Evolutionary conservation across 1,140 invertebrate genomes (phyloP).

Genomic region (Augochlora pura): DNA sequence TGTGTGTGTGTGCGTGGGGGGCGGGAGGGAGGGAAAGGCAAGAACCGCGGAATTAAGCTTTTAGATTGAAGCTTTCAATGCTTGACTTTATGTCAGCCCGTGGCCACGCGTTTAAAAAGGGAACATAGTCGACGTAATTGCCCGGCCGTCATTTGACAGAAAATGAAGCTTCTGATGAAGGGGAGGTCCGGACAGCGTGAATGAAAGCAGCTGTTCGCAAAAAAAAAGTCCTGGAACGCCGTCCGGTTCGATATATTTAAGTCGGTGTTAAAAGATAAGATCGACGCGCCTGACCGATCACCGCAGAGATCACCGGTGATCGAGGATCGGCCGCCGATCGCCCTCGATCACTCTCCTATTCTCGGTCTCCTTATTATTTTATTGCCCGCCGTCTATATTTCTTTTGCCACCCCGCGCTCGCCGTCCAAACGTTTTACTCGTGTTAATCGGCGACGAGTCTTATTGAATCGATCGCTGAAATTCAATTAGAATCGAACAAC

Average conservation of each 20-base stretch:
- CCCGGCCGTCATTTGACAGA: neutral
- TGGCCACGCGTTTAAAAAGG: neutral
- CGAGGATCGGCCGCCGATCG: conserved; percentile 25
- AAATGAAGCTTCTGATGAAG: conserved; percentile 18
- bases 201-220: conserved; percentile 6
- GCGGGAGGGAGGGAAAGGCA: neutral
- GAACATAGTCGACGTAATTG: conserved; percentile 16
- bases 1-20: no score
- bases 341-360: neutral
- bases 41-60: neutral
- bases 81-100: neutral
- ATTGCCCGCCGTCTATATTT: conserved; percentile 1
- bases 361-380: conserved; percentile 8
- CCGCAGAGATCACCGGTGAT: conserved; percentile 12
- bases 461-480: neutral
- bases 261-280: conserved; percentile 39
- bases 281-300: conserved; percentile 27
- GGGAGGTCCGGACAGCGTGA: neutral
- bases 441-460: neutral
- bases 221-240: conserved; percentile 19
- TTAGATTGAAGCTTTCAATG: neutral
- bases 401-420: neutral
- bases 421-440: neutral
- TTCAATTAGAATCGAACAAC: neutral
- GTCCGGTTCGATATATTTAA: conserved; percentile 18